Conservation (phyloP, 2,888 invertebrate genomes). For the Scaptomyza polygonia region DNA sequence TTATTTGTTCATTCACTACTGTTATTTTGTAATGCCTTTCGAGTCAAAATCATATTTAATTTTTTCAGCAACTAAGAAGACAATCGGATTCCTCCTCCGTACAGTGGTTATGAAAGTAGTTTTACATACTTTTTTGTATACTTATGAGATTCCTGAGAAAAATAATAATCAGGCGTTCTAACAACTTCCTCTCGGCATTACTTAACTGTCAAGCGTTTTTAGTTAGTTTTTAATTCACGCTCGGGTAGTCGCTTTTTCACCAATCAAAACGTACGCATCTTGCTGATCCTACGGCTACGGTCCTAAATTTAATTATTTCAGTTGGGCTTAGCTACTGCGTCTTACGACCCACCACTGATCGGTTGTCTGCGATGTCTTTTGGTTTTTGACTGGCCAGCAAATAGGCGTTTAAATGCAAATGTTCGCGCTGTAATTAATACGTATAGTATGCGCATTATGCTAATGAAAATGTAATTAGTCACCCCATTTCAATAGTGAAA, state of each 20-base stretch:
- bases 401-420: conserved; percentile 79
- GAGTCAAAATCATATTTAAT: no score
- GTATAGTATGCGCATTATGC: conserved; percentile 79
- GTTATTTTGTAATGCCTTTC: no score
- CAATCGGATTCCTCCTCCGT: no score
- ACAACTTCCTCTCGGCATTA: conserved; percentile 55
- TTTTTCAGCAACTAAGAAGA: no score
- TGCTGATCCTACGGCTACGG: conserved; percentile 51
- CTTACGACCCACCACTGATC: conserved; percentile 58
- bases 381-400: conserved; percentile 54
- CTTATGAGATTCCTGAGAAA: conserved; percentile 16
- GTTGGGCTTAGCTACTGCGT: conserved; percentile 60
- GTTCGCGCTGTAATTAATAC: conserved; percentile 80
- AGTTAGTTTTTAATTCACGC: no score
- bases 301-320: conserved; percentile 78
- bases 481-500: no score
- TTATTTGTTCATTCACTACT: no score
- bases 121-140: conserved; percentile 17
- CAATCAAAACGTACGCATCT: conserved; percentile 74
- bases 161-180: conserved; percentile 18
- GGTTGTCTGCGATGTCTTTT: conserved; percentile 5
- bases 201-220: conserved; percentile 61
- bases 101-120: conserved; percentile 55
- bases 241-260: conserved; percentile 67
- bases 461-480: conserved; percentile 70